Evolutionary conservation across 2,113 vertebrate genomes (phyloP).

Genomic region (Pantherophis guttatus): DNA sequence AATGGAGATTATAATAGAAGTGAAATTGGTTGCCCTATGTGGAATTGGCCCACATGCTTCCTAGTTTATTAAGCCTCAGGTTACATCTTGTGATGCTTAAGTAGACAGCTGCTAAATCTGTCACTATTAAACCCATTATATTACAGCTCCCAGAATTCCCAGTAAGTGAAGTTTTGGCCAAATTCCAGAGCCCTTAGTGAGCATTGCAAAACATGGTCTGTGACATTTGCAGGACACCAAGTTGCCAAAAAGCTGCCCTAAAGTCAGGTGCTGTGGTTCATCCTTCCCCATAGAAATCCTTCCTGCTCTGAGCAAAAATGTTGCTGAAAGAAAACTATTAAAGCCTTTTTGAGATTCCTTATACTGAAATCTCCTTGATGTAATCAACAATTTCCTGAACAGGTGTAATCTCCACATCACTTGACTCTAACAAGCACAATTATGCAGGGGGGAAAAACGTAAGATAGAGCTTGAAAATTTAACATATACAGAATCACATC

Average conservation of each 20-base stretch:
- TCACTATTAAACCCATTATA: neutral
- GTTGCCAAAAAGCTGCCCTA: neutral
- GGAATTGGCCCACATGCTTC: neutral
- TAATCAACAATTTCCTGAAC: neutral
- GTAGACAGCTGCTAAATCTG: neutral
- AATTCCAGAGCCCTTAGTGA: neutral
- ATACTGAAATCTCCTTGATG: neutral
- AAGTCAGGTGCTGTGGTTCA: neutral
- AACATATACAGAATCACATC: neutral
- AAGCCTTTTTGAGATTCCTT: neutral
- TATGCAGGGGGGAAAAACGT: neutral
- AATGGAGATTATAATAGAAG: neutral
- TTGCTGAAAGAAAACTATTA: neutral
- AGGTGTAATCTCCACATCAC: neutral
- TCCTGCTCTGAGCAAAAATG: neutral
- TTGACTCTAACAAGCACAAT: neutral
- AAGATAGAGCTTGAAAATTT: neutral
- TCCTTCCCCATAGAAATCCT: neutral
- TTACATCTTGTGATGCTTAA: neutral
- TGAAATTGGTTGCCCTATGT: neutral
- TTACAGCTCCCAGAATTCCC: neutral
- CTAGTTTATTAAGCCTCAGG: neutral
- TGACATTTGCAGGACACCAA: neutral
- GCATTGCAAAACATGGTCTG: neutral
- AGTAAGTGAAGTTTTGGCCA: neutral